Percentiles rank a stretch among this genome's conserved stretches.
These are phyloP conservation scores for Acanthurus leucopareius DNA, from an alignment of 2,797 vertebrate genomes.

Conservation along the genomic window DNA sequence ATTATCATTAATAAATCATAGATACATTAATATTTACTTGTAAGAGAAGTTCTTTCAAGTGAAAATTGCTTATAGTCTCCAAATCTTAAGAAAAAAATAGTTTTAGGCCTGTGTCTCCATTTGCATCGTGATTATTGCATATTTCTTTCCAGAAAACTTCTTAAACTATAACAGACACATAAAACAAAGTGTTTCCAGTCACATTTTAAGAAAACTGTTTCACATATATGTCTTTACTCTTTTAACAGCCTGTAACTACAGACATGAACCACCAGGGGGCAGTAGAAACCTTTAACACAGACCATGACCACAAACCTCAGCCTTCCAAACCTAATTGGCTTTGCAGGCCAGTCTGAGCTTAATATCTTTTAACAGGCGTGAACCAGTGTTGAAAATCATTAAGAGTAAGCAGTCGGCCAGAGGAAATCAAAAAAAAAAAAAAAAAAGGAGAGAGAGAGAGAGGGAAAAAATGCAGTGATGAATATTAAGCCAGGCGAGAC, in stretches of 20 bases:
- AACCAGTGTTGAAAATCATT: constrained; percentile 85
- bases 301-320: constrained; percentile 61
- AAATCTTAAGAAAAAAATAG: not conserved
- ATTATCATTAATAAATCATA: not conserved
- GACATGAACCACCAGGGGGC: constrained; percentile 74
- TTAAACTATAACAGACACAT: not conserved
- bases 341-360: constrained; percentile 82
- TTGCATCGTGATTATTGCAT: not conserved
- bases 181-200: not conserved
- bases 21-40: too few relatives aligned
- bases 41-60: not conserved
- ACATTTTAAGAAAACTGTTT: not conserved
- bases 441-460: not conserved
- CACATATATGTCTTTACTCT: not conserved
- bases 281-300: constrained; percentile 78
- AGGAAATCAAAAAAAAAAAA: constrained; percentile 70
- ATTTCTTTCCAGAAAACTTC: not conserved
- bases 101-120: not conserved
- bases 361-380: constrained; percentile 84
- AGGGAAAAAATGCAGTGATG: constrained; percentile 63
- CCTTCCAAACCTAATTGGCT: constrained; percentile 79
- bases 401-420: constrained; percentile 75
- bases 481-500: constrained; percentile 79
- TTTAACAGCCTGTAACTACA: constrained; percentile 53
- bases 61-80: not conserved